Evolutionary conservation across 1,140 invertebrate genomes (phyloP).

Genomic region (Philopotamus ludificatus): DNA sequence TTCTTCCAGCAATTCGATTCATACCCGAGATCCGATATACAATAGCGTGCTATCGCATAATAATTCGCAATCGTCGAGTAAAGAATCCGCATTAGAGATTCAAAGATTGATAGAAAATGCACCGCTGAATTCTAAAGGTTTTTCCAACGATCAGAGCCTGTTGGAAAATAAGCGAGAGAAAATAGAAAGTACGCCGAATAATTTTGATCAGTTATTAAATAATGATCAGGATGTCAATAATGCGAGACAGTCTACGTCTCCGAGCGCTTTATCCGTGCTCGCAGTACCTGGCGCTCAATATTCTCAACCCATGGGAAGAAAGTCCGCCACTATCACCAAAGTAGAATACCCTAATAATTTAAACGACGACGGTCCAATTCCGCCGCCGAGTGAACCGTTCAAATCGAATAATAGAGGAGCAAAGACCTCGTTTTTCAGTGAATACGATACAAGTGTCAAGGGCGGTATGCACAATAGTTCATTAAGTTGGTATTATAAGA

Average conservation of each 20-base stretch:
- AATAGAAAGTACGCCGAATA: neutral
- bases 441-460: slow-evolving; percentile 42
- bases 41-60: neutral
- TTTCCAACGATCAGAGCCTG: neutral
- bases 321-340: slow-evolving; percentile 59
- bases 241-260: slow-evolving; percentile 15
- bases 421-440: slow-evolving; percentile 51
- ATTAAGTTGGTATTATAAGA: slow-evolving; percentile 75
- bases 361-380: slow-evolving; percentile 32
- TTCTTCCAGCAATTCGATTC: neutral
- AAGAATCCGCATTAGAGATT: neutral
- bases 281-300: slow-evolving; percentile 60
- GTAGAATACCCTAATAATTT: slow-evolving; percentile 51
- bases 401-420: slow-evolving; percentile 45
- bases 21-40: neutral
- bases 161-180: neutral
- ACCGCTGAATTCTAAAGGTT: neutral
- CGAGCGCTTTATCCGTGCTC: slow-evolving; percentile 55
- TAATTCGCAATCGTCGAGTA: neutral
- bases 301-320: slow-evolving; percentile 48
- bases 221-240: slow-evolving; percentile 17
- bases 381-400: slow-evolving; percentile 16
- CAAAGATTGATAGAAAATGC: neutral
- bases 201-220: neutral
- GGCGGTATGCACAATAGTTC: slow-evolving; percentile 49